Conservation (phyloP, 2,888 invertebrate genomes). For the Chironomus tentans region DNA sequence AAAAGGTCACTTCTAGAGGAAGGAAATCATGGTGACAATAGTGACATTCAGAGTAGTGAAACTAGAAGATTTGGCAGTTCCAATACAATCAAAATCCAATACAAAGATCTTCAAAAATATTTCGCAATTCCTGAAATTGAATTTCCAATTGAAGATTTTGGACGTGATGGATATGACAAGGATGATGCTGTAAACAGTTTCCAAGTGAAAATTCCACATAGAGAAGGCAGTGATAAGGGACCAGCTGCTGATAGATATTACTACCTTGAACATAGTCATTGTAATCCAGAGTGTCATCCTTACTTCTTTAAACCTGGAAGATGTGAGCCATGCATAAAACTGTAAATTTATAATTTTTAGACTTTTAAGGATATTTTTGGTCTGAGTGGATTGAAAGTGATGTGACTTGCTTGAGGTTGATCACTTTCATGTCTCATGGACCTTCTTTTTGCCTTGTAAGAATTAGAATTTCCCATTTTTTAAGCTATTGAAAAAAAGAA, state of each 20-base stretch:
- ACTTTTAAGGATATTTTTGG: no score
- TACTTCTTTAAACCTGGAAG: conserved; percentile 52
- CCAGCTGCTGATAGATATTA: conserved; percentile 32
- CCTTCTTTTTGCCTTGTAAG: no score
- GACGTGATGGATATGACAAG: conserved; percentile 50
- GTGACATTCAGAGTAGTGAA: conserved; percentile 1
- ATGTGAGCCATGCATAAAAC: conserved; percentile 54
- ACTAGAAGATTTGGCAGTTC: background rate
- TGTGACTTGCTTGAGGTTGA: no score
- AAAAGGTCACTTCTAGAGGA: background rate
- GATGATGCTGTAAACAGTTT: conserved; percentile 52
- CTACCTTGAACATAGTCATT: conserved; percentile 52
- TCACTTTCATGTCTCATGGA: no score
- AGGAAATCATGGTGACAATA: background rate
- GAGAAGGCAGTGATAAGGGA: conserved; percentile 33
- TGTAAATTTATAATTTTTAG: background rate
- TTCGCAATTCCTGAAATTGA: conserved; percentile 53
- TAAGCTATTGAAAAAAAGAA: no score
- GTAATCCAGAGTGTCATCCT: conserved; percentile 53
- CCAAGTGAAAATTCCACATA: conserved; percentile 47
- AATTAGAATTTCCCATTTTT: no score
- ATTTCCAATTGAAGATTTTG: conserved; percentile 49
- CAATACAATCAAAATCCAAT: conserved; percentile 3
- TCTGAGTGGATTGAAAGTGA: no score
- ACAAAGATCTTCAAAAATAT: conserved; percentile 49